Evolutionary conservation across 2,797 vertebrate species (phyloP), one percentile per base, ranked within the genome.

Genomic region (Characodon lateralis): DNA sequence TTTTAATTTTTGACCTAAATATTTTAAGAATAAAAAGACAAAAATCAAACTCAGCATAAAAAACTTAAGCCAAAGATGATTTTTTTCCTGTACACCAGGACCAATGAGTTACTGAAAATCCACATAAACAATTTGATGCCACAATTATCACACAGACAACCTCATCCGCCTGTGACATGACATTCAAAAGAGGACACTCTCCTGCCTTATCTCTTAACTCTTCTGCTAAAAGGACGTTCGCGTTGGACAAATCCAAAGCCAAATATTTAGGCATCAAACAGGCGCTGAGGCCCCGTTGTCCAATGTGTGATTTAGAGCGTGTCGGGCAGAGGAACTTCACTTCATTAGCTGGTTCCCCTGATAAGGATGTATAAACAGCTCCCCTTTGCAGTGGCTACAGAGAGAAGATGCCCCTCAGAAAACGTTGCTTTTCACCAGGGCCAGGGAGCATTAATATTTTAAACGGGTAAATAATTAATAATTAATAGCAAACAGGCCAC

Each of bases 381-480:
- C 89, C 87, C 92, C 89, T 89, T 91, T 91, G 78, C 88, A 88
- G 66, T 74, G 85, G 91, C 92, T 87, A 91, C 89, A 87, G 84
- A 87, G 85, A 87, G 84, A 86, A 87, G 73, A 84, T 87, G 85
- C 88, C 92, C 86, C 87, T 85, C 75, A 31, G 87, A 91, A 93
- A 66, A 87, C 79, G 56, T 83, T 75, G 86, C 79, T 83, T 91
- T 89, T 87, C 84, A 87, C 87, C 41, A 81, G 86, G 89, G 91
- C 85, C 80, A 73, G 84, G 86, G 53, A 81, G 84, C 79, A 94
- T 95, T 77, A 95, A 95, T 95, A 95, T 96, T 95, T 94, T 83
- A 95, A 81, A 89, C 51, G 88, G 85, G 92, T 94, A 94, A 96
- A 95, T 95, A 95, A 94, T 95, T 93, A 94, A 96, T 95, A 95